phyloP scores from a whole-genome alignment of 1,140 invertebrate species.

The Leptestheria dahalacensis region DNA sequence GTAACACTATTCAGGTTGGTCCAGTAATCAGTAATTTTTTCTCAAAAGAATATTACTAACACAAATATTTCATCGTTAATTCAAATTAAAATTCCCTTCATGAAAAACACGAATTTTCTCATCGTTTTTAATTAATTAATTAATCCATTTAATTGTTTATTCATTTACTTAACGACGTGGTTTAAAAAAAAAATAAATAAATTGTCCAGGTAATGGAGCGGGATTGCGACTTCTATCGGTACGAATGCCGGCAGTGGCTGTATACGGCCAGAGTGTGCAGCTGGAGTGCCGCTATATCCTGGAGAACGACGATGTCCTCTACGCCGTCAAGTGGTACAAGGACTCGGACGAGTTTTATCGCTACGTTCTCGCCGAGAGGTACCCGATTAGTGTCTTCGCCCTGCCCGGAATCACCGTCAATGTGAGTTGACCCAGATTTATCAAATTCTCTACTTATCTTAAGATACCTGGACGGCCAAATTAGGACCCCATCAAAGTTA shows the following conservation, averaged over 20 bases:
- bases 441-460: too few relatives aligned
- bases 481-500: not conserved
- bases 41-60: too few relatives aligned
- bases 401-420: slow-evolving; percentile 21
- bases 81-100: too few relatives aligned
- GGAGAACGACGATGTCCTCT: slow-evolving; percentile 20
- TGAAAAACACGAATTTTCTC: too few relatives aligned
- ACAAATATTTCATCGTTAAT: too few relatives aligned
- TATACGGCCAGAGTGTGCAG: slow-evolving; percentile 17
- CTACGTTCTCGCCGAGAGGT: slow-evolving; percentile 16
- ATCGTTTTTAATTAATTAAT: too few relatives aligned
- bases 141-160: not conserved
- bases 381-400: slow-evolving; percentile 18
- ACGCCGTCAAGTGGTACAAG: slow-evolving; percentile 28
- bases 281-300: slow-evolving; percentile 19
- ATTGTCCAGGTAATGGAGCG: not conserved
- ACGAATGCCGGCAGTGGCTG: slow-evolving; percentile 17
- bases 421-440: slow-evolving; percentile 16
- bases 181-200: not conserved
- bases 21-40: too few relatives aligned
- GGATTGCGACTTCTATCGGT: not conserved
- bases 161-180: too few relatives aligned
- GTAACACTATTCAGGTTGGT: too few relatives aligned
- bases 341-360: slow-evolving; percentile 23
- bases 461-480: not conserved